Conservation (phyloP, 2,113 vertebrate species). For the Odocoileus hemionus region DNA sequence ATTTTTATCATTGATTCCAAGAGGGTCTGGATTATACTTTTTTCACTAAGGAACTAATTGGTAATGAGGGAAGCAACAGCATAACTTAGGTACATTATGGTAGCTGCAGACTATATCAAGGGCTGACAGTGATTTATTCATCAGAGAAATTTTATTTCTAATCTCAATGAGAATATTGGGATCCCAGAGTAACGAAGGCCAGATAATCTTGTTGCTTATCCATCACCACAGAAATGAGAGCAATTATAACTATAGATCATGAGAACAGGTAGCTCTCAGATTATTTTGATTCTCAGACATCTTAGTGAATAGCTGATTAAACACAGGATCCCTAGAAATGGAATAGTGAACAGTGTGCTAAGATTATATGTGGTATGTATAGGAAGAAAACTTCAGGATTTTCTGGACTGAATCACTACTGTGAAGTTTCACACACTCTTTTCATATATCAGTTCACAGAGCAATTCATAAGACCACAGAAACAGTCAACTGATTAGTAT, state of each 20-base stretch:
- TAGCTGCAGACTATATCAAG: neutral
- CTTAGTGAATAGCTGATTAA: neutral
- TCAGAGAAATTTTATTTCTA: neutral
- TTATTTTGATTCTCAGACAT: neutral
- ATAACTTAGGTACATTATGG: neutral
- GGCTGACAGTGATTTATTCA: neutral
- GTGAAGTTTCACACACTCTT: neutral
- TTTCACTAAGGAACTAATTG: neutral
- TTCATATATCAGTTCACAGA: neutral
- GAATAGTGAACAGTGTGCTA: neutral
- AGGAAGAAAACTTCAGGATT: neutral
- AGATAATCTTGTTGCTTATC: neutral
- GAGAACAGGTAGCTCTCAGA: neutral
- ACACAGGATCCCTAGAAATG: neutral
- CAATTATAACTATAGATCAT: neutral
- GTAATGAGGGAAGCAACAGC: neutral
- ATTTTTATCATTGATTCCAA: neutral
- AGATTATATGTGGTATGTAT: neutral
- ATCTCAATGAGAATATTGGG: neutral
- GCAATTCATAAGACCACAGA: neutral
- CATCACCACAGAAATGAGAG: neutral
- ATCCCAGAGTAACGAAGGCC: neutral
- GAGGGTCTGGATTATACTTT: neutral
- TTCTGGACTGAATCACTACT: neutral
- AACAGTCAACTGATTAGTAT: neutral